Evolutionary conservation across 2,797 vertebrate genomes (phyloP).

Genomic region (Merluccius polli): DNA sequence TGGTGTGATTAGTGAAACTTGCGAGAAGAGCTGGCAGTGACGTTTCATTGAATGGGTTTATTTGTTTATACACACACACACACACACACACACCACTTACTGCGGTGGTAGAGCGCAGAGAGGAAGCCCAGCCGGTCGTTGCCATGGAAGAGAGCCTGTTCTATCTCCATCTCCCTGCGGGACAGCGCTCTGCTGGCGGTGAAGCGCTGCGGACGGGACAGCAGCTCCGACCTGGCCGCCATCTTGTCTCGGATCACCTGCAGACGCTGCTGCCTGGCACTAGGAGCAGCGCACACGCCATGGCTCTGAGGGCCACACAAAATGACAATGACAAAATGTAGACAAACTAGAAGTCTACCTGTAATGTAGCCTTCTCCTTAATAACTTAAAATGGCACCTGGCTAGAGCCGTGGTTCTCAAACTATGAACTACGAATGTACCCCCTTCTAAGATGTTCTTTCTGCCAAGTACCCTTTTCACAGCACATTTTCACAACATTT

Average conservation of each 20-base stretch:
- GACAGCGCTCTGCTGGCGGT: slow-evolving; percentile 83
- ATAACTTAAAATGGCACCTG: too few species aligned
- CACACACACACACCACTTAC: slow-evolving; percentile 49
- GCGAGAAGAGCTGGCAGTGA: too few species aligned
- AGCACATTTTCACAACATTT: too few species aligned
- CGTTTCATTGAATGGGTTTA: too few species aligned
- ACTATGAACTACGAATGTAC: too few species aligned
- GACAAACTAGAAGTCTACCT: too few species aligned
- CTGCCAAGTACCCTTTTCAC: too few species aligned
- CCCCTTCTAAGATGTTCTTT: too few species aligned
- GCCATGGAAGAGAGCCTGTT: slow-evolving; percentile 88
- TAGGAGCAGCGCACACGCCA: slow-evolving; percentile 78
- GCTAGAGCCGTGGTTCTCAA: too few species aligned
- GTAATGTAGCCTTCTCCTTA: too few species aligned
- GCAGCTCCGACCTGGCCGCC: slow-evolving; percentile 75
- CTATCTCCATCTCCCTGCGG: slow-evolving; percentile 93
- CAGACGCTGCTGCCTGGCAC: slow-evolving; percentile 77
- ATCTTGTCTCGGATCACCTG: slow-evolving; percentile 85
- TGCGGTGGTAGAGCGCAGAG: slow-evolving; percentile 85
- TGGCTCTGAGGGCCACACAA: slow-evolving; percentile 58
- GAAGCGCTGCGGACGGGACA: slow-evolving; percentile 86
- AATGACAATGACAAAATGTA: too few species aligned
- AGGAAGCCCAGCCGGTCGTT: slow-evolving; percentile 84
- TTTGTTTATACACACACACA: background rate
- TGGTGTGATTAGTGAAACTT: too few species aligned